A percentile compares a stretch with the other conserved stretches of the same genome.
Conservation (phyloP, 2,797 vertebrate species). For the Monodelphis domestica region DNA sequence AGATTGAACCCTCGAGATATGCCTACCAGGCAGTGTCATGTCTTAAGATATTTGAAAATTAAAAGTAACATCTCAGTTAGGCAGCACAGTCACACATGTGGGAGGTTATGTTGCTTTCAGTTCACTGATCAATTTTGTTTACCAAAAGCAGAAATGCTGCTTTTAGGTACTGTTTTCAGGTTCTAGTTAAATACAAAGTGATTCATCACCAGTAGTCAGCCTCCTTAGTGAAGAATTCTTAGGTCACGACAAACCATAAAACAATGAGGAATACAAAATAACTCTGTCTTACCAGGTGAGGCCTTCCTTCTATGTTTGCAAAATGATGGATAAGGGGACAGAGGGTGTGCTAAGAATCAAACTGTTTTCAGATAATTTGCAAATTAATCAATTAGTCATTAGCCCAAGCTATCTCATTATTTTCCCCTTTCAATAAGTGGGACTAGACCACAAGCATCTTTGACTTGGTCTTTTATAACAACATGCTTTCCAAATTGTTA, state of each 20-base stretch:
- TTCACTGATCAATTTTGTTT: neutral
- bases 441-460: neutral
- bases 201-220: neutral
- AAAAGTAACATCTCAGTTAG: neutral
- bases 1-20: neutral
- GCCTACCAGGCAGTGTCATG: neutral
- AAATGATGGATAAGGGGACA: neutral
- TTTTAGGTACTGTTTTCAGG: neutral
- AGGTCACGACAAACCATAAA: neutral
- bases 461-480: neutral
- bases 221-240: neutral
- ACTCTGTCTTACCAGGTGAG: neutral
- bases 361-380: neutral
- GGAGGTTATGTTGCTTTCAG: neutral
- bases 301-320: neutral
- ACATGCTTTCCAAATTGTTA: neutral
- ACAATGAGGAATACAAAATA: neutral
- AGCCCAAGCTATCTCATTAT: too few relatives aligned
- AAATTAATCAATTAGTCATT: neutral
- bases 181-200: neutral
- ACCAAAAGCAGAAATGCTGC: neutral
- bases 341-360: neutral
- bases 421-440: neutral
- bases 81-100: neutral
- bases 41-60: neutral